Evolutionary conservation across 2,113 vertebrate species (phyloP).

Genomic region (Notechis scutatus): DNA sequence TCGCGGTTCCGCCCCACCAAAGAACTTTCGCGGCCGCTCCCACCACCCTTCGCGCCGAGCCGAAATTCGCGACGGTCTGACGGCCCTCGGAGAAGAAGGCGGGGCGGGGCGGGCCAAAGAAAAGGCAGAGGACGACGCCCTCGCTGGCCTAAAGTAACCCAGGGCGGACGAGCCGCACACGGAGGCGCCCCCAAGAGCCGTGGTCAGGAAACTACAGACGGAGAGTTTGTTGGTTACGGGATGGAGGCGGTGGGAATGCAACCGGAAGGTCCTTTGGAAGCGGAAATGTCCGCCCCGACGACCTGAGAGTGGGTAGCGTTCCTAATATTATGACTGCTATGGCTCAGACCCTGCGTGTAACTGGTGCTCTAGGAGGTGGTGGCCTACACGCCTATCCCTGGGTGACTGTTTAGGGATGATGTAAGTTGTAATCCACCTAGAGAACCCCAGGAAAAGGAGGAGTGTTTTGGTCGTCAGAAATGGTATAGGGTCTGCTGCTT

Average conservation of each 20-base stretch:
- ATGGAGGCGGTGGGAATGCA: neutral
- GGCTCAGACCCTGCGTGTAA: neutral
- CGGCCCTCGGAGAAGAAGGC: accelerated
- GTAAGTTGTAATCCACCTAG: neutral
- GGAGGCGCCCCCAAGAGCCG: neutral
- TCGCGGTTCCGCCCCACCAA: neutral
- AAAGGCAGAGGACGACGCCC: neutral
- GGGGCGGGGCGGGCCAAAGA: neutral
- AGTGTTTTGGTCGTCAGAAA: neutral
- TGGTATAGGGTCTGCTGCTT: too few relatives aligned
- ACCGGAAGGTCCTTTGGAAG: neutral
- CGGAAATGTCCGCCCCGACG: neutral
- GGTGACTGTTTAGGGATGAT: neutral
- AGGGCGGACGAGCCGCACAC: neutral
- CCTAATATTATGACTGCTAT: neutral
- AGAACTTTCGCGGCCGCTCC: neutral
- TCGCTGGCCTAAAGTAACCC: neutral
- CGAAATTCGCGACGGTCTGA: neutral
- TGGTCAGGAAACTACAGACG: neutral
- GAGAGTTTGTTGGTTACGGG: neutral
- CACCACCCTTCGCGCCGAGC: neutral
- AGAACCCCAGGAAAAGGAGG: neutral
- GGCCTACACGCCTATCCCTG: neutral
- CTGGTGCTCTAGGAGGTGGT: neutral
- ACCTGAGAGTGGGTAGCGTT: neutral